Conservation (phyloP, 2,113 vertebrate genomes). For the Stigmatopora nigra region DNA sequence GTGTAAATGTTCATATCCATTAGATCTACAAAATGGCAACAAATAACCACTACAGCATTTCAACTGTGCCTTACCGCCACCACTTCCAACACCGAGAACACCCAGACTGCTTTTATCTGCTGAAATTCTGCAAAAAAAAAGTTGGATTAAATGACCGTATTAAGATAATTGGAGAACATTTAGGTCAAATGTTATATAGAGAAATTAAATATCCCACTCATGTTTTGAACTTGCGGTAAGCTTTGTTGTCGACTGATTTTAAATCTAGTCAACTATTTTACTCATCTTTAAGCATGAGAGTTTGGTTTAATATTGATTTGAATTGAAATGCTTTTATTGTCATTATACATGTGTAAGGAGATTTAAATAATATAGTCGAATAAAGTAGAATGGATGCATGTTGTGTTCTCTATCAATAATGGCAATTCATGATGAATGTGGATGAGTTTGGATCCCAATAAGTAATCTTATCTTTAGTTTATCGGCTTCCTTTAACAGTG, state of each 20-base stretch:
- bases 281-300: background rate
- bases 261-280: background rate
- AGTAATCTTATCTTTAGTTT: too few relatives aligned
- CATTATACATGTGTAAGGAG: too few relatives aligned
- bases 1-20: background rate
- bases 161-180: background rate
- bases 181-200: too few relatives aligned
- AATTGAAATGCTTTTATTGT: too few relatives aligned
- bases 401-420: background rate
- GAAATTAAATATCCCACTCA: too few relatives aligned
- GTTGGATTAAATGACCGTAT: background rate
- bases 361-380: too few relatives aligned
- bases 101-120: slow-evolving; percentile 70
- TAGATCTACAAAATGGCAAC: background rate
- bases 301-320: too few relatives aligned
- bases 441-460: too few relatives aligned
- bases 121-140: slow-evolving; percentile 67
- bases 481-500: too few relatives aligned
- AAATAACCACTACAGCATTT: background rate
- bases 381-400: background rate
- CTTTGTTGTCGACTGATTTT: background rate
- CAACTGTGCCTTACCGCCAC: slow-evolving; percentile 72
- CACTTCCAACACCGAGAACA: slow-evolving; percentile 78
- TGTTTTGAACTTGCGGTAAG: too few relatives aligned
- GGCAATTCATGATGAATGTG: too few relatives aligned